These are phyloP conservation scores for Himalopsyche kuldschensis DNA, from an alignment of 2,888 invertebrate genomes.

Conservation along the genomic window DNA sequence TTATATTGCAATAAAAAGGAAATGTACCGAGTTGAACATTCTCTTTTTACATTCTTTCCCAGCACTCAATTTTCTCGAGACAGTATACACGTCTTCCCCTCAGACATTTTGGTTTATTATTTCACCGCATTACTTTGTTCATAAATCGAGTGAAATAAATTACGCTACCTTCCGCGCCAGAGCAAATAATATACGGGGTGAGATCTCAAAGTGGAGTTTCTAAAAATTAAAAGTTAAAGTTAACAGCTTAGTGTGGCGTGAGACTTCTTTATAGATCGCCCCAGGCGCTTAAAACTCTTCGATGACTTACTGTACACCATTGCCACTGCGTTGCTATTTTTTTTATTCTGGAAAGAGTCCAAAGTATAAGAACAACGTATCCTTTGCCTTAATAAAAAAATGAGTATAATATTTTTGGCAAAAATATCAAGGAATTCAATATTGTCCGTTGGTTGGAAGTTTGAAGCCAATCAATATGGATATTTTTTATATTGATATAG, in stretches of 20 bases:
- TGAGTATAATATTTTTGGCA: too few species aligned
- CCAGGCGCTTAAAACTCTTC: not conserved
- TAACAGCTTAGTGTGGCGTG: constrained; percentile 13
- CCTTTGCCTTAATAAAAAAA: too few species aligned
- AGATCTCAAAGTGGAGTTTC: not conserved
- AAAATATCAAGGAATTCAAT: too few species aligned
- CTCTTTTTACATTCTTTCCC: too few species aligned
- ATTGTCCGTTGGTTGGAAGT: too few species aligned
- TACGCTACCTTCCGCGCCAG: constrained; percentile 10
- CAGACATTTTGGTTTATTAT: not conserved
- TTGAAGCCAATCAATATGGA: too few species aligned
- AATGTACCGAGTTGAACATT: too few species aligned
- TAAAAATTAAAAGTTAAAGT: constrained; percentile 16
- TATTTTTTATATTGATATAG: too few species aligned
- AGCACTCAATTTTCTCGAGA: not conserved
- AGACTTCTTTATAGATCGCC: constrained; percentile 1
- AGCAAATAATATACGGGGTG: constrained; percentile 15
- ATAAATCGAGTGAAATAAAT: constrained; percentile 15
- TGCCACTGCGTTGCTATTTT: not conserved
- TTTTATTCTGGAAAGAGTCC: not conserved
- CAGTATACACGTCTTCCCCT: not conserved
- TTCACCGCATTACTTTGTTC: not conserved
- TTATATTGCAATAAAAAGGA: too few species aligned
- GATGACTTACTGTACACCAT: not conserved
- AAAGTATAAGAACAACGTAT: too few species aligned